These are phyloP conservation scores for Thera britannica DNA, from an alignment of 2,888 invertebrate species.

Conservation along the genomic window DNA sequence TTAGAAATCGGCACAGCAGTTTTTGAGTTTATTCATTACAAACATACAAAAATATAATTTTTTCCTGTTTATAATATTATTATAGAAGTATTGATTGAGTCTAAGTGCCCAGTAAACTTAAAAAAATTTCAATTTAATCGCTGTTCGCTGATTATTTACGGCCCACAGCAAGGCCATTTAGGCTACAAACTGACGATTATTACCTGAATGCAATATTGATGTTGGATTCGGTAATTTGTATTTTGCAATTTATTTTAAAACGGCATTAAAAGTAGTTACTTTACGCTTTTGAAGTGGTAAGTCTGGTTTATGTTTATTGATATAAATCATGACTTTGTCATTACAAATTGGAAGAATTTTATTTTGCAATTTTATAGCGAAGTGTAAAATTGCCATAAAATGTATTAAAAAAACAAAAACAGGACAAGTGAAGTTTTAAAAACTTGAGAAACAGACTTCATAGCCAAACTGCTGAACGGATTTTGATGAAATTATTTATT, in stretches of 20 bases:
- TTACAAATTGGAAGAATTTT: constrained; percentile 11
- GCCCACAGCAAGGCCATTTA: constrained; percentile 62
- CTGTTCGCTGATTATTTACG: constrained; percentile 40
- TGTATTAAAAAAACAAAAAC: no score
- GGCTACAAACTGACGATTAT: constrained; percentile 79
- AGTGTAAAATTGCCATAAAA: no score
- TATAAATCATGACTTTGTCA: constrained; percentile 33
- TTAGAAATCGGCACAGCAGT: no score
- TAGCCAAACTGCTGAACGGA: no score
- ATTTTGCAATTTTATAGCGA: neutral
- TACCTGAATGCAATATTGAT: constrained; percentile 74
- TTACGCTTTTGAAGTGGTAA: constrained; percentile 36
- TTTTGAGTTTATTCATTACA: no score
- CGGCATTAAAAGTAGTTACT: constrained; percentile 53
- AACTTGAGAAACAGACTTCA: neutral
- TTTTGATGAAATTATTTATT: no score
- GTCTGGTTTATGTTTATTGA: constrained; percentile 32
- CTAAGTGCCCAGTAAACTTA: no score
- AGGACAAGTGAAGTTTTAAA: neutral
- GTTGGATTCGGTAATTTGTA: constrained; percentile 76
- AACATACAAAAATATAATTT: no score
- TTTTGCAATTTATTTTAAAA: constrained; percentile 65
- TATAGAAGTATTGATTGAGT: no score
- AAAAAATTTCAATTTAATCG: constrained; percentile 7
- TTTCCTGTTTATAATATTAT: no score